Percentiles rank a stretch among this genome's conserved stretches.
Evolutionary conservation across 2,113 vertebrate species (phyloP).

Genomic region (Austrofundulus limnaeus): DNA sequence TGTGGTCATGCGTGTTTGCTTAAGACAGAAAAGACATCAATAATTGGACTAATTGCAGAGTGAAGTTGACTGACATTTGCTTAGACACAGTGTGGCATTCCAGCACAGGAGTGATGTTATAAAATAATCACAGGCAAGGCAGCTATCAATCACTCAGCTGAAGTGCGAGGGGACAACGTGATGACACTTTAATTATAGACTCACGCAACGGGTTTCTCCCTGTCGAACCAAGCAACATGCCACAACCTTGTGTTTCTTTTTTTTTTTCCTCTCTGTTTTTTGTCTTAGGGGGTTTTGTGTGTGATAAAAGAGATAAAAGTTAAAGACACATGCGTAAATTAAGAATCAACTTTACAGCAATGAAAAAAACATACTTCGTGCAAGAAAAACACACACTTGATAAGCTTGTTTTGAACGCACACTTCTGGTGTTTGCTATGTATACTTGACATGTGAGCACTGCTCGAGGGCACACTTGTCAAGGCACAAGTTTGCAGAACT

Average conservation of each 20-base stretch:
- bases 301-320: background rate
- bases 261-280: background rate
- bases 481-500: background rate
- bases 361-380: background rate
- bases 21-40: conserved; percentile 64
- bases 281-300: background rate
- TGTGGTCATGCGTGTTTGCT: conserved; percentile 58
- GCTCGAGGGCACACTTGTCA: conserved; percentile 2
- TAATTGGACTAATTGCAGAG: conserved; percentile 74
- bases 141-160: conserved; percentile 66
- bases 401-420: conserved; percentile 15
- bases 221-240: conserved; percentile 64
- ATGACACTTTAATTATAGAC: conserved; percentile 76
- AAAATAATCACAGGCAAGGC: conserved; percentile 77
- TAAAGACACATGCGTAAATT: background rate
- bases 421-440: conserved; percentile 1
- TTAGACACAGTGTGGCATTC: conserved; percentile 62
- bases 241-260: conserved; percentile 54
- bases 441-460: conserved; percentile 2
- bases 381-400: background rate
- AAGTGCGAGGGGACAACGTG: conserved; percentile 59
- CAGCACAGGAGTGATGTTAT: conserved; percentile 64
- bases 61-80: conserved; percentile 69
- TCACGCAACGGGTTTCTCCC: conserved; percentile 75
- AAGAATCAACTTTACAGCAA: background rate